Evolutionary conservation across 2,888 invertebrate species (phyloP).

Genomic region (Plebejus melissa): DNA sequence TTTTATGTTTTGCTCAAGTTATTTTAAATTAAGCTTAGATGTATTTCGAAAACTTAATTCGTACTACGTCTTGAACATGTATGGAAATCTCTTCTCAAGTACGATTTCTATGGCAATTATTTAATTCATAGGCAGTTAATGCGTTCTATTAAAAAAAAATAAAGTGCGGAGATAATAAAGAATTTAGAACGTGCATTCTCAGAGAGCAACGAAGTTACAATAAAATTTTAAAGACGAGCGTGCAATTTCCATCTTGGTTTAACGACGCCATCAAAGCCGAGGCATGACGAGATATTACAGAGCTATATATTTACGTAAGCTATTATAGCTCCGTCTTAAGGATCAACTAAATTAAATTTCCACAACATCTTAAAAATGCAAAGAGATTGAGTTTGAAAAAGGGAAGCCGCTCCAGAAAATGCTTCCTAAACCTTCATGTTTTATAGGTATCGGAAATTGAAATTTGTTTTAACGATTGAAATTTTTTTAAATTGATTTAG

Average conservation of each 20-base stretch:
- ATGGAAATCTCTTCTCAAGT: too few species aligned
- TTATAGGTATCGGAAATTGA: not conserved
- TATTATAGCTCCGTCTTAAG: not conserved
- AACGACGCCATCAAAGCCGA: slow-evolving; percentile 20
- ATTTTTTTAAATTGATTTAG: not conserved
- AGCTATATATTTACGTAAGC: slow-evolving; percentile 12
- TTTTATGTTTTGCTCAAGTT: too few species aligned
- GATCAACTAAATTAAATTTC: slow-evolving; percentile 6
- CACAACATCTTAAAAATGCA: not conserved
- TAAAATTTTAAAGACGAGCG: slow-evolving; percentile 15
- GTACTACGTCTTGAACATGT: too few species aligned
- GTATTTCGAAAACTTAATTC: too few species aligned
- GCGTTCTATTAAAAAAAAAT: too few species aligned
- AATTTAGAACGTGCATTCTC: not conserved
- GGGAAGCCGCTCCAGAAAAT: not conserved
- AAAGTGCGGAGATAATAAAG: not conserved
- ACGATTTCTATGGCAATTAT: too few species aligned
- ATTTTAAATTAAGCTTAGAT: too few species aligned
- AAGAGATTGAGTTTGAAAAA: not conserved
- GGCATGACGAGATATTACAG: slow-evolving; percentile 2
- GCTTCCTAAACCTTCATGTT: not conserved
- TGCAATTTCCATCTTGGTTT: slow-evolving; percentile 22
- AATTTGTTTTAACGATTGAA: not conserved
- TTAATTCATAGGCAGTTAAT: too few species aligned
- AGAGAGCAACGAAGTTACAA: slow-evolving; percentile 11